These are phyloP conservation scores for Drosophila cognata DNA, from an alignment of 2,888 invertebrate species.

Conservation along the genomic window DNA sequence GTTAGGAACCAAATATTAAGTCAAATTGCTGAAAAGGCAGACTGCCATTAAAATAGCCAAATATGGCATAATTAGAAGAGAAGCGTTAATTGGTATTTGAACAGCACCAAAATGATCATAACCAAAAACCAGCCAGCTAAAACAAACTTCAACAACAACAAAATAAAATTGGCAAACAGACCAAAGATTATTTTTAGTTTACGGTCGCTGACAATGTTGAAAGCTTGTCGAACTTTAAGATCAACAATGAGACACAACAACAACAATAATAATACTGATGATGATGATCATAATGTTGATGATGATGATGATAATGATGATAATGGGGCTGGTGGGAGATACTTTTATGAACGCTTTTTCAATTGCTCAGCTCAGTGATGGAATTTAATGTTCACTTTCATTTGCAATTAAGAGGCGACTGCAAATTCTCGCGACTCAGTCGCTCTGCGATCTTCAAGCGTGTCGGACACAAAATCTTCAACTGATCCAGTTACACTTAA, in stretches of 20 bases:
- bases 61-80: conserved; percentile 61
- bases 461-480: conserved; percentile 49
- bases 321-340: conserved; percentile 39
- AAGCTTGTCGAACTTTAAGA: conserved; percentile 54
- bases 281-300: background rate
- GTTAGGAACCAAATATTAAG: conserved; percentile 21
- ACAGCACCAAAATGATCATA: conserved; percentile 41
- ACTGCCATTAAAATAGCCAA: conserved; percentile 48
- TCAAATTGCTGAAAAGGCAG: background rate
- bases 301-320: conserved; percentile 10
- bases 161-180: conserved; percentile 49
- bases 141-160: conserved; percentile 9
- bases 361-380: conserved; percentile 43
- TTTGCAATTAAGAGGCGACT: conserved; percentile 59
- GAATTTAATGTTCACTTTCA: conserved; percentile 62
- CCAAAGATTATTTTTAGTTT: conserved; percentile 40
- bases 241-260: conserved; percentile 30
- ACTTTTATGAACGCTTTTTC: conserved; percentile 38
- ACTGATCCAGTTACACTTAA: conserved; percentile 46
- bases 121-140: conserved; percentile 8
- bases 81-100: conserved; percentile 59
- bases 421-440: conserved; percentile 50
- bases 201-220: conserved; percentile 43
- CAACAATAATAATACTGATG: conserved; percentile 6
- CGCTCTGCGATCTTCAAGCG: conserved; percentile 48